Conservation (phyloP, 2,888 invertebrate genomes). For the Coleophora deauratella region DNA sequence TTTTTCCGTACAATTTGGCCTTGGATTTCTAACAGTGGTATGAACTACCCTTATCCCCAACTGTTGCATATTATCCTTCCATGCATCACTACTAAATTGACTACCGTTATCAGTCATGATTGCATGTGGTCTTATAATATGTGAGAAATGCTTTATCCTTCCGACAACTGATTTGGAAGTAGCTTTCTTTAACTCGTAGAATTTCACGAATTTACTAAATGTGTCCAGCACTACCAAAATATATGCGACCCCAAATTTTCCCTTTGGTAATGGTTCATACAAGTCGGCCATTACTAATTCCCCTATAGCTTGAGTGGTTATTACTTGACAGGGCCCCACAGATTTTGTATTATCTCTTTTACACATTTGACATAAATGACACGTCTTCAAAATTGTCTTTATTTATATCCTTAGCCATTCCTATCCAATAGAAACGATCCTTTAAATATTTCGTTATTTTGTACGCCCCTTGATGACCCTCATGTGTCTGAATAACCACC, state of each 20-base stretch:
- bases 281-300: conserved; percentile 19
- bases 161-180: conserved; percentile 11
- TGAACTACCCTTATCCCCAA: conserved; percentile 7
- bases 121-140: conserved; percentile 8
- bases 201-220: conserved; percentile 15
- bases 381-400: conserved; percentile 6
- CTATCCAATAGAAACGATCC: conserved; percentile 17
- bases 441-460: conserved; percentile 16
- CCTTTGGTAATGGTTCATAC: conserved; percentile 15
- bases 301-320: conserved; percentile 11
- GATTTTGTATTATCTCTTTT: conserved; percentile 11
- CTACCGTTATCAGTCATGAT: conserved; percentile 16
- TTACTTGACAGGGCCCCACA: conserved; percentile 12
- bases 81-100: conserved; percentile 9
- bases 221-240: conserved; percentile 17
- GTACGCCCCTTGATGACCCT: conserved; percentile 19
- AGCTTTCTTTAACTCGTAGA: conserved; percentile 6
- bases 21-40: conserved; percentile 18
- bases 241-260: conserved; percentile 12
- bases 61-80: conserved; percentile 3
- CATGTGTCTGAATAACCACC: conserved; percentile 11
- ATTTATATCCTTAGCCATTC: conserved; percentile 9
- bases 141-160: conserved; percentile 7
- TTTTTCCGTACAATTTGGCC: conserved; percentile 17
- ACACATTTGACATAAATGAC: conserved; percentile 17